Percentiles rank a stretch among this genome's conserved stretches.
These are phyloP conservation scores for Drosophila sp. DNA, from an alignment of 1,140 invertebrate genomes.

Conservation along the genomic window DNA sequence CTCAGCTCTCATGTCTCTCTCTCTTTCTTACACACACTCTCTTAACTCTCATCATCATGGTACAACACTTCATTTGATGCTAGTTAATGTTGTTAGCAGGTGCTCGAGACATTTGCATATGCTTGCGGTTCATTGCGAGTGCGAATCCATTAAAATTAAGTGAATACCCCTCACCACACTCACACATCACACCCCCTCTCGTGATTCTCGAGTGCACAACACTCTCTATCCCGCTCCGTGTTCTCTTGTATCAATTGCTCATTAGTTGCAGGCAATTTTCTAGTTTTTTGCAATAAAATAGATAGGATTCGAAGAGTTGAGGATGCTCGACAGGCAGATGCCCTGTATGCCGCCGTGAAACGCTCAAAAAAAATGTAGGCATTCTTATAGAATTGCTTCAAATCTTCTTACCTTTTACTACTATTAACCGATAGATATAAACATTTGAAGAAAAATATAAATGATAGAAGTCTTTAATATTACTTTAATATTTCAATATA, in stretches of 20 bases:
- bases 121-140: constrained; percentile 81
- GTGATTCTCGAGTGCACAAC: not conserved
- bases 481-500: too few relatives aligned
- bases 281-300: constrained; percentile 55
- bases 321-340: not conserved
- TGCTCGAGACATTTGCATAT: constrained; percentile 80
- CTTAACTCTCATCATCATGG: not conserved
- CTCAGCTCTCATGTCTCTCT: constrained; percentile 4
- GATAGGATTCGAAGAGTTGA: not conserved
- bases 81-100: constrained; percentile 81
- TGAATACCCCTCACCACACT: constrained; percentile 33
- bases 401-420: too few relatives aligned
- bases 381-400: too few relatives aligned
- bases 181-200: not conserved
- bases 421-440: too few relatives aligned
- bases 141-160: constrained; percentile 80
- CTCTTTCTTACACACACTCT: too few relatives aligned
- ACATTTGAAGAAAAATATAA: too few relatives aligned
- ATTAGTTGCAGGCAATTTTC: constrained; percentile 63
- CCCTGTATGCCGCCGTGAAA: not conserved
- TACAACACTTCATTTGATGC: constrained; percentile 44
- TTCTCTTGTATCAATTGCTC: constrained; percentile 62
- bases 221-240: not conserved
- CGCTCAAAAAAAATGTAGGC: too few relatives aligned
- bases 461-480: too few relatives aligned